These are phyloP conservation scores for Channa striata DNA, from an alignment of 2,797 vertebrate genomes.

Conservation along the genomic window DNA sequence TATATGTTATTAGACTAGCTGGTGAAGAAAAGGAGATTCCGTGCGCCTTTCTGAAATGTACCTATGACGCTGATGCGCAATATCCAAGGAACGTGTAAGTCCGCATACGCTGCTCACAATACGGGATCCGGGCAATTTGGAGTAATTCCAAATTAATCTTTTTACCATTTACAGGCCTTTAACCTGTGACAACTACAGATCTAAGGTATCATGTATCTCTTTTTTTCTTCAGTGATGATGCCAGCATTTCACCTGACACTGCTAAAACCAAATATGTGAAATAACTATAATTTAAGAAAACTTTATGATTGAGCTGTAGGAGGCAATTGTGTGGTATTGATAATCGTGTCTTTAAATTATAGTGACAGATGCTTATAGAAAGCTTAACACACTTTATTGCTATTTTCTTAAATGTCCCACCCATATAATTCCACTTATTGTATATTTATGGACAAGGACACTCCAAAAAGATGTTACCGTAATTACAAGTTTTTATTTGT, in stretches of 20 bases:
- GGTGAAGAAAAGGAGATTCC: not conserved
- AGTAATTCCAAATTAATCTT: not conserved
- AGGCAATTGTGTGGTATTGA: too few relatives aligned
- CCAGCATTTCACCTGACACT: not conserved
- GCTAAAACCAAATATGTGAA: not conserved
- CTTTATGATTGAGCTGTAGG: too few relatives aligned
- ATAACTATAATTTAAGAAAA: not conserved
- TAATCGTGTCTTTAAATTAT: not conserved
- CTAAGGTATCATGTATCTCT: not conserved
- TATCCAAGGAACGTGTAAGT: not conserved
- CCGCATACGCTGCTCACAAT: not conserved
- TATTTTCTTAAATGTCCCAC: not conserved
- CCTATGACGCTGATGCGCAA: not conserved
- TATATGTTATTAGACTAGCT: too few relatives aligned
- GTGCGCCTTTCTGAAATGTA: not conserved
- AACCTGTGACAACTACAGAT: not conserved
- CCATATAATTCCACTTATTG: not conserved
- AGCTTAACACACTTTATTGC: not conserved
- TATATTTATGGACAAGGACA: not conserved
- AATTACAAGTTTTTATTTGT: constrained; percentile 2
- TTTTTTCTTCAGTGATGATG: not conserved
- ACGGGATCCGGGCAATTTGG: not conserved
- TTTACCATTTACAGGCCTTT: not conserved
- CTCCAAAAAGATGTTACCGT: not conserved
- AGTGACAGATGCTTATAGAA: not conserved